phyloP scores from a whole-genome alignment of 2,888 invertebrate species.

The Ellobium chinense region DNA sequence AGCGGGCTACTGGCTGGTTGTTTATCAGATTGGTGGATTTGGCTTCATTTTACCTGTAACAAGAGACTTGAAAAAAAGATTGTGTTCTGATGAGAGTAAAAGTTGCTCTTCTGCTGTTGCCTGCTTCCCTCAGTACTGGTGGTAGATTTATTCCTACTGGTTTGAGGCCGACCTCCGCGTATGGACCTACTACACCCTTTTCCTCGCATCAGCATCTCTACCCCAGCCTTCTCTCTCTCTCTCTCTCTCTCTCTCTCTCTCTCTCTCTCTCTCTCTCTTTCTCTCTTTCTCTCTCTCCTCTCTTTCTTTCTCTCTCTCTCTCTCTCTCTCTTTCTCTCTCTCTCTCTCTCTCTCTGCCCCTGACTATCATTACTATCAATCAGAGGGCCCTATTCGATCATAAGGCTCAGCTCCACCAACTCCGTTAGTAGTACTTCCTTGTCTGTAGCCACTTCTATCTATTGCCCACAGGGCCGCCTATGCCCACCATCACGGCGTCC shows the following conservation, averaged over 20 bases:
- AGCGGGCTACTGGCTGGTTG: too few species aligned
- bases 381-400: too few species aligned
- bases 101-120: background rate
- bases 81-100: too few species aligned
- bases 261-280: background rate
- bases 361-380: too few species aligned
- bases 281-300: background rate
- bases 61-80: too few species aligned
- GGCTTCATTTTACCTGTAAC: too few species aligned
- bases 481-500: constrained; percentile 19
- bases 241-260: background rate
- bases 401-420: too few species aligned
- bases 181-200: background rate
- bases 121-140: background rate
- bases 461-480: constrained; percentile 26
- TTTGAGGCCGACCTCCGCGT: background rate
- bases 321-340: background rate
- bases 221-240: background rate
- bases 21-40: too few species aligned
- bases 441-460: too few species aligned
- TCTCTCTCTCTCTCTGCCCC: background rate
- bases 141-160: background rate
- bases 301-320: background rate
- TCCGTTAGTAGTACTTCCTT: too few species aligned
- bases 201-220: background rate